phyloP scores from a whole-genome alignment of 2,888 invertebrate species.

The Cheilosia soror region DNA sequence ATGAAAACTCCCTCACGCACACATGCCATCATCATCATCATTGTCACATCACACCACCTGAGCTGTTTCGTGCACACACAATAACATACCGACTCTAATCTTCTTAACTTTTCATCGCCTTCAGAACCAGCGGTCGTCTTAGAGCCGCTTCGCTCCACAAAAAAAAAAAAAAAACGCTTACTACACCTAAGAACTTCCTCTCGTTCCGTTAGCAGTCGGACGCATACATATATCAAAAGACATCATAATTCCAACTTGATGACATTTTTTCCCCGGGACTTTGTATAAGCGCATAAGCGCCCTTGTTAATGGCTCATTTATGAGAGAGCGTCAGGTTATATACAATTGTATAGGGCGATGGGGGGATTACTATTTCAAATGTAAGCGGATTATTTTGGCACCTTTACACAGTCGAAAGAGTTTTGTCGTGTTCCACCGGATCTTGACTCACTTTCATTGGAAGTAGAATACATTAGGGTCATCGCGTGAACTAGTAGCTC shows the following conservation, averaged over 20 bases:
- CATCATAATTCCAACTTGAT: constrained; percentile 71
- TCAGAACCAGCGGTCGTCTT: constrained; percentile 18
- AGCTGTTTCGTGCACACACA: constrained; percentile 35
- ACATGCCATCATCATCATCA: constrained; percentile 1
- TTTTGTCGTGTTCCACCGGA: constrained; percentile 33
- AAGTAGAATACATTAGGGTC: constrained; percentile 31
- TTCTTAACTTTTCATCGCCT: constrained; percentile 65
- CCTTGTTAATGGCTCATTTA: constrained; percentile 75
- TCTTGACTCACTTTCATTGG: constrained; percentile 9
- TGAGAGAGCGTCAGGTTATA: constrained; percentile 63
- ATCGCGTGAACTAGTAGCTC: constrained; percentile 21
- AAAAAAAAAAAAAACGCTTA: constrained; percentile 7
- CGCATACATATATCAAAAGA: constrained; percentile 59
- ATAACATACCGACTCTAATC: constrained; percentile 51
- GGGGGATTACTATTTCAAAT: constrained; percentile 58
- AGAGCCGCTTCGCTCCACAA: constrained; percentile 36
- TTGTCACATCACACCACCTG: constrained; percentile 43
- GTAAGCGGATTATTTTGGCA: constrained; percentile 75
- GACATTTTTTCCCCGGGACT: constrained; percentile 62
- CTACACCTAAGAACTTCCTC: constrained; percentile 51
- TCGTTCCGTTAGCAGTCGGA: constrained; percentile 5
- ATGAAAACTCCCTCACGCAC: constrained; percentile 2
- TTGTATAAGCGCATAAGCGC: constrained; percentile 72
- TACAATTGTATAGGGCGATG: constrained; percentile 39
- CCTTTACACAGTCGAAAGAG: constrained; percentile 53